Base-by-base conservation (phyloP, 2,113 vertebrate species). In the Heterotis niloticus region DNA sequence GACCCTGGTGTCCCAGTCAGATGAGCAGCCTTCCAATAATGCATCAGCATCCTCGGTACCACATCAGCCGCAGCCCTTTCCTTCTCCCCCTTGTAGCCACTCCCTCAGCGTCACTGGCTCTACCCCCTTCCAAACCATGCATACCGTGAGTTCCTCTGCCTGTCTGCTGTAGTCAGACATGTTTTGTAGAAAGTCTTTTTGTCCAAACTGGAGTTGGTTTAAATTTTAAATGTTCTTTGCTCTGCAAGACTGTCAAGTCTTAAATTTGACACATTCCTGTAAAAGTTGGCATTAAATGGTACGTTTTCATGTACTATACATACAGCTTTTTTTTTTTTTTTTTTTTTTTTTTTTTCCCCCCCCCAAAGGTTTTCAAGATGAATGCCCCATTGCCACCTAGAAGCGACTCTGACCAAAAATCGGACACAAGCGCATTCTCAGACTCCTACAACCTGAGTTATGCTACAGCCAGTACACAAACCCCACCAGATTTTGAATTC, bases 381-480 rank as follows among this genome's bases (percentile, higher is more conserved):
- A 94, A 91, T 44, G 85, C 92, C 67, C 90, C 94, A 51, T 83
- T 95, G 78, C 91, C 94, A 75, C 91, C 93, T 0, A 92, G 88
- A 28, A 92, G 92, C 80, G 93, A 94, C 12, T 88, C 91, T 26
- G 93, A 93, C 81, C 82, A 88, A 29, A 96, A 94, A 89, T 87
- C 90, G 0, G 91, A 91, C 17, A 73, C 89, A 1, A 60, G 73
- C n/a, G 84, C 88, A 0, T 95, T 93, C 75, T 83, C 91, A 0
- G 78, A 91, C 0, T 89, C 91, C 71, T 93, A 91, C 82, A 87
- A 86, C 83, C 91, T 92, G 78, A 93, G 85, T 72, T 95, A 88
- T 85, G 93, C 88, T 78, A 96, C 92, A 70, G 93, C 93, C 56
- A 96, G 96, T 82, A 99, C 96, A 26, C 97, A 99, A 78, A 99